phyloP scores from a whole-genome alignment of 1,140 invertebrate species.

The Aphis gossypii region DNA sequence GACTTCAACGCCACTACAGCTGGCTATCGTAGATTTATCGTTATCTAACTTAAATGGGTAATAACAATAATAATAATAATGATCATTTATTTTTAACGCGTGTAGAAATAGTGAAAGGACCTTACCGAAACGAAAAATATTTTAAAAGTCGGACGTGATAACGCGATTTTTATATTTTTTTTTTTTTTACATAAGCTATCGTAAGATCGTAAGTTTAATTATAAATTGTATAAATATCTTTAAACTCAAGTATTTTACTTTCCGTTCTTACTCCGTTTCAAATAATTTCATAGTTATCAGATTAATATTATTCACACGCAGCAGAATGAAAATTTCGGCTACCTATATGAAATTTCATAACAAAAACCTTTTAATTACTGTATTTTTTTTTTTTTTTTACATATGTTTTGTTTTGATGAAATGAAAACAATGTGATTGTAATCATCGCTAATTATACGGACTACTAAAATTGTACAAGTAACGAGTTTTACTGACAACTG shows the following conservation, averaged over 20 bases:
- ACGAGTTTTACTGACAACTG: too few species aligned
- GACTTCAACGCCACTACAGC: neutral
- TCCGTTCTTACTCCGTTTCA: neutral
- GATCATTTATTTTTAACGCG: neutral
- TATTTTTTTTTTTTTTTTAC: too few species aligned
- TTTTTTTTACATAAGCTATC: neutral
- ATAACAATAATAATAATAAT: neutral
- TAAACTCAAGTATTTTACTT: neutral
- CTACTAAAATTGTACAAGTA: too few species aligned
- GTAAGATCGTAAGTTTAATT: neutral
- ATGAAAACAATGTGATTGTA: too few species aligned
- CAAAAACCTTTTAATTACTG: too few species aligned
- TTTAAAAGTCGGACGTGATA: neutral
- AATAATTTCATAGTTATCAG: neutral
- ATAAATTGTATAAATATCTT: neutral
- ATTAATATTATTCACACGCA: too few species aligned
- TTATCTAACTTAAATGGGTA: conserved; percentile 2
- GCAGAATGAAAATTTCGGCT: too few species aligned
- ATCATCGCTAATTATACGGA: too few species aligned
- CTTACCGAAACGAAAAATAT: neutral
- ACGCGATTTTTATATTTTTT: neutral
- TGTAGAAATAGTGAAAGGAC: conserved; percentile 1
- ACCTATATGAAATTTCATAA: too few species aligned
- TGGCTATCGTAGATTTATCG: neutral
- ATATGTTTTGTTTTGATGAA: too few species aligned